Percentiles rank a stretch among this genome's conserved stretches.
phyloP scores from a whole-genome alignment of 2,888 invertebrate species.

The Zaprionus lineosus region DNA sequence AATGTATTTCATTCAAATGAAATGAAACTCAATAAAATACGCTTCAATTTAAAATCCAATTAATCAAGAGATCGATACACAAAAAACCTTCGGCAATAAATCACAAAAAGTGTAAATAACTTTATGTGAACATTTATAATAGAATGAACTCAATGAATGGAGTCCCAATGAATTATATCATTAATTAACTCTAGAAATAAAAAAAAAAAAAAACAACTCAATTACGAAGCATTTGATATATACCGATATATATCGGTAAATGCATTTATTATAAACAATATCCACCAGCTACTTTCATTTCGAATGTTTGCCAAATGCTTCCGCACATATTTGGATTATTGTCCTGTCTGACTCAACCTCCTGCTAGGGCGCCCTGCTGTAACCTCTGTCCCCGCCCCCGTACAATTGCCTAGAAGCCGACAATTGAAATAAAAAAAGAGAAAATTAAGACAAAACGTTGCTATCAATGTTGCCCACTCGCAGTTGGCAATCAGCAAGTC shows the following conservation, averaged over 20 bases:
- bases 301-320: too few relatives aligned
- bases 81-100: conserved; percentile 17
- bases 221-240: too few relatives aligned
- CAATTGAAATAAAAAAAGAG: conserved; percentile 2
- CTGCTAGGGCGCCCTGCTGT: too few relatives aligned
- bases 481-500: conserved; percentile 1
- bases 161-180: conserved; percentile 42
- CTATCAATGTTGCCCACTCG: conserved; percentile 49
- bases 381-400: neutral
- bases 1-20: too few relatives aligned
- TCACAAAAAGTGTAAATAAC: conserved; percentile 2
- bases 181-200: conserved; percentile 47
- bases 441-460: conserved; percentile 59
- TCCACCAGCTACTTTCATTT: too few relatives aligned
- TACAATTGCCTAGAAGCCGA: conserved; percentile 56
- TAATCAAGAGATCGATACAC: neutral
- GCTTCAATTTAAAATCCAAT: conserved; percentile 5
- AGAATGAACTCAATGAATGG: conserved; percentile 23
- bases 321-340: too few relatives aligned
- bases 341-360: neutral
- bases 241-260: too few relatives aligned
- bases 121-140: conserved; percentile 35
- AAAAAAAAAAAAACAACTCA: conserved; percentile 1
- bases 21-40: too few relatives aligned
- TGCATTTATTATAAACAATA: too few relatives aligned